These are phyloP conservation scores for Narcine bancroftii DNA, from an alignment of 2,113 vertebrate genomes.

Conservation along the genomic window DNA sequence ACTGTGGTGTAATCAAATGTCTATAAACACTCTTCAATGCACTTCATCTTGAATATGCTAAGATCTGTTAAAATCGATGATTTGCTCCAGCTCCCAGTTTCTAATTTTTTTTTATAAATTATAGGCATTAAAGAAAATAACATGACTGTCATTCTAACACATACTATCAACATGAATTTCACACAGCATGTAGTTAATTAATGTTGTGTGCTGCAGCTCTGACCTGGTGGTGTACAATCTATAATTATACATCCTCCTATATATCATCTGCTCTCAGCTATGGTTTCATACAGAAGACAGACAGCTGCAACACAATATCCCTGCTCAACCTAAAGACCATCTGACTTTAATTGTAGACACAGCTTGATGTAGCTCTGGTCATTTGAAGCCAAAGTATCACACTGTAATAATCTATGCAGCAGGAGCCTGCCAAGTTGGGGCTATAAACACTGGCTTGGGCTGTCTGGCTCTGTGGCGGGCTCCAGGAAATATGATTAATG, in stretches of 20 bases:
- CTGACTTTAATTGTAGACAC: slow-evolving; percentile 75
- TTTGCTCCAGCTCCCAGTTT: background rate
- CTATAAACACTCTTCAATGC: background rate
- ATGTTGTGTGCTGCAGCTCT: slow-evolving; percentile 55
- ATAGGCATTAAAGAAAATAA: slow-evolving; percentile 32
- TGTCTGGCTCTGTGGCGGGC: slow-evolving; percentile 63
- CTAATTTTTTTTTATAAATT: slow-evolving; percentile 7
- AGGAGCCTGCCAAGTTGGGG: slow-evolving; percentile 61
- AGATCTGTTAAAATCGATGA: background rate
- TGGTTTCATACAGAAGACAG: slow-evolving; percentile 62
- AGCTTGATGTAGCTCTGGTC: slow-evolving; percentile 68
- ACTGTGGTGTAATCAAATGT: background rate
- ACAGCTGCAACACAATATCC: slow-evolving; percentile 69
- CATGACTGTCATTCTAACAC: slow-evolving; percentile 37
- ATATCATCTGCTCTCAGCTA: slow-evolving; percentile 61
- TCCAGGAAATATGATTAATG: slow-evolving; percentile 88
- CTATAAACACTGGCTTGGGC: slow-evolving; percentile 57
- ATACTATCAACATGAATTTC: slow-evolving; percentile 37
- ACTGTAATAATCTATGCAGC: slow-evolving; percentile 69
- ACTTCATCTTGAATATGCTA: background rate
- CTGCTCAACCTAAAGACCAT: slow-evolving; percentile 70
- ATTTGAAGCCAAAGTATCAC: slow-evolving; percentile 64
- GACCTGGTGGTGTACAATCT: slow-evolving; percentile 59
- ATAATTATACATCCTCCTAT: slow-evolving; percentile 59
- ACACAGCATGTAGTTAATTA: slow-evolving; percentile 52